These are phyloP conservation scores for Anableps anableps DNA, from an alignment of 2,797 vertebrate genomes.

Conservation along the genomic window DNA sequence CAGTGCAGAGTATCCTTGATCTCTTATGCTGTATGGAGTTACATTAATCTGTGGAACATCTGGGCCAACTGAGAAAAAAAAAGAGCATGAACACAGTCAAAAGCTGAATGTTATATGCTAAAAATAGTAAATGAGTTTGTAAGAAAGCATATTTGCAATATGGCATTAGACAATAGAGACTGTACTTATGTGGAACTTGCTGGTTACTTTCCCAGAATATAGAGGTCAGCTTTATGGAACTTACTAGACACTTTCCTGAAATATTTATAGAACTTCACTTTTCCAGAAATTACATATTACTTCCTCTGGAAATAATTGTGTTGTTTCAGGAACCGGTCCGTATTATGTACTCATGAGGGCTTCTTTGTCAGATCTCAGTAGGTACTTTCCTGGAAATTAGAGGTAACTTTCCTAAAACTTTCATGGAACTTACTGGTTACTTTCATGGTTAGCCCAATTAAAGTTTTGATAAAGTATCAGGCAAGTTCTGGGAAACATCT, in stretches of 20 bases:
- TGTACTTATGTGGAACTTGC: background rate
- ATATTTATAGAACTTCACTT: background rate
- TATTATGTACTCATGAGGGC: background rate
- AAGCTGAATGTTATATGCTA: background rate
- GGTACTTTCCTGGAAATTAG: background rate
- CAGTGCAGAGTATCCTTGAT: conserved; percentile 86
- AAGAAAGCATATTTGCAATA: background rate
- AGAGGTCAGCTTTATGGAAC: background rate
- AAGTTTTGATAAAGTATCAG: background rate
- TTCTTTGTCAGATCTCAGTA: background rate
- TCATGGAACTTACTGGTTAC: background rate
- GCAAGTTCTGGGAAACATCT: background rate
- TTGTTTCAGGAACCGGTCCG: background rate
- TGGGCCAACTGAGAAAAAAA: conserved; percentile 81
- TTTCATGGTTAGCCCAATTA: background rate
- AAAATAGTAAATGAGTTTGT: background rate
- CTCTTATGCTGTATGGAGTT: conserved; percentile 84
- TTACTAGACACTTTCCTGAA: background rate
- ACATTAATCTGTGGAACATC: conserved; percentile 86
- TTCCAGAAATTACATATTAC: background rate
- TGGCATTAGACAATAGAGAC: background rate
- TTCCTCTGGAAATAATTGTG: background rate
- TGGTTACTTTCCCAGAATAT: background rate
- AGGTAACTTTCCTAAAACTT: background rate
- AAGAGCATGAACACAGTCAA: background rate